Percentiles rank a stretch among this genome's conserved stretches.
These are phyloP conservation scores for Cynaeus angustus DNA, from an alignment of 2,888 invertebrate species.

Conservation along the genomic window DNA sequence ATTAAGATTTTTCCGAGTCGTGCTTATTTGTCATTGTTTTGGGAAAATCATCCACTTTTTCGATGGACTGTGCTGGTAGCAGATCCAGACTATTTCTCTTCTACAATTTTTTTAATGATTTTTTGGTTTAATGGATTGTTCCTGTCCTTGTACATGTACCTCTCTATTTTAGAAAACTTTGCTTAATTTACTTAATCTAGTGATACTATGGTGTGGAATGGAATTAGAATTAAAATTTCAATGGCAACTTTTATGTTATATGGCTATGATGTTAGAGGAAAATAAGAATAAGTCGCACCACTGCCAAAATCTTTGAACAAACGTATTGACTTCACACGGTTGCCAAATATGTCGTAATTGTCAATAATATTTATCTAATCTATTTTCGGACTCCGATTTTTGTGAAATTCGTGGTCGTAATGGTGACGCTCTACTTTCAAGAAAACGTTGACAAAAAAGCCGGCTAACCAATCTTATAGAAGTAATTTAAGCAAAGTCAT, in stretches of 20 bases:
- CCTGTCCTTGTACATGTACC: slow-evolving; percentile 45
- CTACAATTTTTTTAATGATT: slow-evolving; percentile 26
- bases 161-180: slow-evolving; percentile 43
- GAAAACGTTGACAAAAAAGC: slow-evolving; percentile 46
- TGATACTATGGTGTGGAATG: slow-evolving; percentile 15
- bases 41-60: slow-evolving; percentile 25
- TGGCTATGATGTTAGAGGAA: slow-evolving; percentile 4
- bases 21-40: slow-evolving; percentile 52
- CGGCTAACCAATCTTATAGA: slow-evolving; percentile 45
- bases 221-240: slow-evolving; percentile 13
- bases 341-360: slow-evolving; percentile 35
- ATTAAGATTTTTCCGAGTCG: slow-evolving; percentile 48
- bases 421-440: slow-evolving; percentile 18
- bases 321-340: slow-evolving; percentile 23
- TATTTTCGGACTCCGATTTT: slow-evolving; percentile 28
- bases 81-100: slow-evolving; percentile 53
- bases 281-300: slow-evolving; percentile 29
- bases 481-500: slow-evolving; percentile 60
- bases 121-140: slow-evolving; percentile 45
- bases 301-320: slow-evolving; percentile 39
- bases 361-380: slow-evolving; percentile 10
- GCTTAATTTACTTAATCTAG: slow-evolving; percentile 47
- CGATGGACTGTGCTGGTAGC: slow-evolving; percentile 61
- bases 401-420: slow-evolving; percentile 15
- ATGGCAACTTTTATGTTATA: slow-evolving; percentile 28